Evolutionary conservation across 2,888 invertebrate genomes (phyloP), one percentile per base, ranked within the genome.

Genomic region (Xanthia icteritia): DNA sequence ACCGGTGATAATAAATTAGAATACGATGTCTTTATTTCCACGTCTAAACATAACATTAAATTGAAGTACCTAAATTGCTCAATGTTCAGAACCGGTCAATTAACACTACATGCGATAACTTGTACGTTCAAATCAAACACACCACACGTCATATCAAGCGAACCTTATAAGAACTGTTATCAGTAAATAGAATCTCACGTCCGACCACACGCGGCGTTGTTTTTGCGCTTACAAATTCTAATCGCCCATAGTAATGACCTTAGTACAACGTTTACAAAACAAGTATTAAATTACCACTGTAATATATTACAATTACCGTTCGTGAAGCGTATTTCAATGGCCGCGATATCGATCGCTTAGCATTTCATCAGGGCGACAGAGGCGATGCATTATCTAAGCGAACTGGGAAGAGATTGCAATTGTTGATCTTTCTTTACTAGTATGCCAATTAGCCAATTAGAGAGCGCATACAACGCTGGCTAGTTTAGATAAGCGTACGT

Each of bases 401-500:
- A 90, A 93, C 91, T 91, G 94, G 96, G 96, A 95, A 96, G 95
- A 92, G 95, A 96, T 96, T 94, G 94, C 92, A 92, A 91, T 90
- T 89, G 90, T 91, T 89, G 94, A 95, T 95, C 94, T 94, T 94
- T 94, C 94, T 93, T 91, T 88, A 82, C 90, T 91, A 93, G 95
- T 95, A 95, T 95, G 95, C 96, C 96, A 96, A 96, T 96, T 96
- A 96, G 96, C 96, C 95, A 96, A 96, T 96, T 96, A 96, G 96
- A 96, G 95, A 92, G 91, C 90, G 91, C 93, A 92, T 94, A 95
- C 95, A 95, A 93, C 94, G 91, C 90, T 90, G 83, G 88, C 81
- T 77, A 87, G 90, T 90, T 90, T 74, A 93, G 94, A 94, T 94
- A 94, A 94, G 91, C 79, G 74, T 70, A 89, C 90, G 91, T 91